These are phyloP conservation scores for zebrafish (Danio rerio) DNA, from an alignment of 2,113 vertebrate species.

Conservation along the genomic window DNA sequence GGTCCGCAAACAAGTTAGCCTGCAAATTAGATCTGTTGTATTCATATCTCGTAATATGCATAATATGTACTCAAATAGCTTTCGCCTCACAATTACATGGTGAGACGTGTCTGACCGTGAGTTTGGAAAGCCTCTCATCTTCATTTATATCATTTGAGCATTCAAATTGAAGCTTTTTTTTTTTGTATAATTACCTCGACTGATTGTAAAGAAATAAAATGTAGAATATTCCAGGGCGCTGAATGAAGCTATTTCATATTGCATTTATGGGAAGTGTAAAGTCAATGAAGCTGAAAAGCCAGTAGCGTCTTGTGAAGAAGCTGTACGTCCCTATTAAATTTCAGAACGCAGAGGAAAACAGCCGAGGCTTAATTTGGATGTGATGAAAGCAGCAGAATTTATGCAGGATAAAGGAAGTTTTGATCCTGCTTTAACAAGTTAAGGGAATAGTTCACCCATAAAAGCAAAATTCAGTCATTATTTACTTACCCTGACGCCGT, in stretches of 20 bases:
- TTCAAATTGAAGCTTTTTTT: slow-evolving; percentile 23
- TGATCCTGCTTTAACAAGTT: slow-evolving; percentile 4
- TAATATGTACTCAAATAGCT: slow-evolving; percentile 31
- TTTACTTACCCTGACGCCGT: neutral
- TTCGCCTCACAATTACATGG: slow-evolving; percentile 28
- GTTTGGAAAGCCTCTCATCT: slow-evolving; percentile 13
- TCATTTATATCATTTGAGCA: slow-evolving; percentile 30
- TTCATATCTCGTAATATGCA: slow-evolving; percentile 38
- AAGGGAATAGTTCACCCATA: neutral
- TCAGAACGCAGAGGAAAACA: slow-evolving; percentile 7
- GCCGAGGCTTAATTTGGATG: slow-evolving; percentile 19
- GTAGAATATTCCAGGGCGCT: neutral
- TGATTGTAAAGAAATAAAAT: slow-evolving; percentile 17
- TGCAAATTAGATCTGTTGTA: slow-evolving; percentile 22
- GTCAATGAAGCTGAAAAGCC: slow-evolving; percentile 32
- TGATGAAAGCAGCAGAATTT: slow-evolving; percentile 5
- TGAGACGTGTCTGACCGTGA: slow-evolving; percentile 3
- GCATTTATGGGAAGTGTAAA: slow-evolving; percentile 23
- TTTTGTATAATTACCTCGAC: slow-evolving; percentile 24
- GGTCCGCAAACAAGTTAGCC: neutral
- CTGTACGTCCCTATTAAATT: slow-evolving; percentile 17
- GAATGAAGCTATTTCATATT: slow-evolving; percentile 21
- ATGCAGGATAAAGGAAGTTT: neutral
- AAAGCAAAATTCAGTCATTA: neutral
- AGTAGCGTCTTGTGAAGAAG: slow-evolving; percentile 32